Base-by-base conservation (phyloP, 1,140 invertebrate species). In the Trachymyrmex cornetzi region DNA sequence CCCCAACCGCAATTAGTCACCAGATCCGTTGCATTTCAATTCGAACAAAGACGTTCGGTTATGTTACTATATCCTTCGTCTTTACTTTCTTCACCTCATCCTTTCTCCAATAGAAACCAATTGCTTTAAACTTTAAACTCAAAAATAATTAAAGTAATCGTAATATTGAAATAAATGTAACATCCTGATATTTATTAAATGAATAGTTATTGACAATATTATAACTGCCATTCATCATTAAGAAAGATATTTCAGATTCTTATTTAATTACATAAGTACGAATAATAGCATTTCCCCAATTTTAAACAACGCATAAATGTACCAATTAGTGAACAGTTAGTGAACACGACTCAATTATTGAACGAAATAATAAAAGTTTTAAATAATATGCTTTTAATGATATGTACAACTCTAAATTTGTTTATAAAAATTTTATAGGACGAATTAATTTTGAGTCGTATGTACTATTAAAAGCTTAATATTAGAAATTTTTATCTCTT, bases 1-100 rank as follows among this genome's bases (percentile, higher is more conserved):
- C 63, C n/a, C 77, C 22, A 67, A n/a, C 14, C 48, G 64, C 64
- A 69, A 81, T 81, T 81, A 69, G 63, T 81, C 64, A 81, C 30
- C 64, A 44, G 64, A 81, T 57, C n/a, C 14, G 16, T n/a, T 27
- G 27, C 38, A 38, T 55, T 81, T 67, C 27, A 57, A 38, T 69
- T 38, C 14, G 50, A 38, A 80, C 44, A 79, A 55, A 80, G n/a
- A 19, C n/a, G 3, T 38, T 50, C 59, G 12, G 27, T 77, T 48
- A 22, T 19, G 50, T 55, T 55, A 24, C 27, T 55, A 14, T 16
- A 3, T 66, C 19, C 30, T n/a, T 79, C 48, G 3, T 66, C 38
- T 50, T n/a, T 64, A 63, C 53, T n/a, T 44, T 66, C 22, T 3
- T n/a, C 66, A 22, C 12, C 50, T 59, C 6, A 0, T 6, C n/a